phyloP scores from a whole-genome alignment of 2,113 vertebrate species.

The Neomonachus schauinslandi region DNA sequence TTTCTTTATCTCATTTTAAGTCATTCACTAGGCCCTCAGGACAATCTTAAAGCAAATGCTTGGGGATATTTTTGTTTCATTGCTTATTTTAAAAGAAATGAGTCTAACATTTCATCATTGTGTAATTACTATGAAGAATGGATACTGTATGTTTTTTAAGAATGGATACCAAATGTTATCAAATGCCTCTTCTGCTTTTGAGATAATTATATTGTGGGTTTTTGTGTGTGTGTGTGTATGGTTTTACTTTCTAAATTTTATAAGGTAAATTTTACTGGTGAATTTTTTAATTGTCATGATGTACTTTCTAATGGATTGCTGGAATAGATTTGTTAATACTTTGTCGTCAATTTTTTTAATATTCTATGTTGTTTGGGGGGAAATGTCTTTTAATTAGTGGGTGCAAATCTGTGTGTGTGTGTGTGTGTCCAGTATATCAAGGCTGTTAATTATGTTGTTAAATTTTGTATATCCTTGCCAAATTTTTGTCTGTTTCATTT shows the following conservation, averaged over 20 bases:
- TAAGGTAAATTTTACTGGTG: neutral
- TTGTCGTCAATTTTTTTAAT: constrained; percentile 8
- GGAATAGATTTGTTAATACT: neutral
- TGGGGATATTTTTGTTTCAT: neutral
- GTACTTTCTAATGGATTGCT: neutral
- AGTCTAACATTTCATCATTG: neutral
- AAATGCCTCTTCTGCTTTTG: neutral
- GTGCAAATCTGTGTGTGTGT: neutral
- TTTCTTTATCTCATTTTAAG: constrained; percentile 44
- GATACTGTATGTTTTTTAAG: neutral
- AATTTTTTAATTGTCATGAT: neutral
- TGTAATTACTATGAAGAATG: neutral
- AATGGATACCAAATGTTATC: neutral
- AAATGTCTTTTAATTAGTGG: neutral
- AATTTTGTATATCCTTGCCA: constrained; percentile 34
- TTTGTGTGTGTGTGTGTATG: neutral
- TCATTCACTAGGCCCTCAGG: neutral
- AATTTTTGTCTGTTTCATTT: constrained; percentile 1
- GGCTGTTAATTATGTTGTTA: neutral
- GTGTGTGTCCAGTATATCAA: neutral
- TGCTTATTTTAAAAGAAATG: neutral
- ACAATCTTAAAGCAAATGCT: neutral
- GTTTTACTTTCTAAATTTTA: constrained; percentile 17
- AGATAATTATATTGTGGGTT: neutral
- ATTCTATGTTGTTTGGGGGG: neutral